phyloP scores from a whole-genome alignment of 1,140 invertebrate species.

The Elysia chlorotica region DNA sequence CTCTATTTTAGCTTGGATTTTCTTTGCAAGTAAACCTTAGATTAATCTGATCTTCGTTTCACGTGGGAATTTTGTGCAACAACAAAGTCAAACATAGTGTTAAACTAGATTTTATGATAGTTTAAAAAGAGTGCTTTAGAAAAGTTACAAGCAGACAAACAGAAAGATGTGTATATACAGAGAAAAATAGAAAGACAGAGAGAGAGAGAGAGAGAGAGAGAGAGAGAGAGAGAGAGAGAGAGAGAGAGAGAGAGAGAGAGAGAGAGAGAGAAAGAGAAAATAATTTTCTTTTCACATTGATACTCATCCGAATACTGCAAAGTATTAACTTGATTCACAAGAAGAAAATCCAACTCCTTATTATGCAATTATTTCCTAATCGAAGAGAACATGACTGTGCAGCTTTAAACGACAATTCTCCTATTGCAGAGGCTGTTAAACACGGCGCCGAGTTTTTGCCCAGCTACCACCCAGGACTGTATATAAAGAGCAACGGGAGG shows the following conservation, averaged over 20 bases:
- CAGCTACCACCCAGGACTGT: conserved; percentile 21
- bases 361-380: too few relatives aligned
- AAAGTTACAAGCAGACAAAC: background rate
- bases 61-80: too few relatives aligned
- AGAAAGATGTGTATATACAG: background rate
- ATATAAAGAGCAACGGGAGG: conserved; percentile 2
- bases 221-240: conserved; percentile 1
- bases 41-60: too few relatives aligned
- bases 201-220: conserved; percentile 2
- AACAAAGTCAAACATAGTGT: too few relatives aligned
- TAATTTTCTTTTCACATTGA: background rate
- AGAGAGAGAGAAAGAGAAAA: background rate
- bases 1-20: too few relatives aligned
- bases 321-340: background rate
- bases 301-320: background rate
- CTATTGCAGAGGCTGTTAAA: too few relatives aligned
- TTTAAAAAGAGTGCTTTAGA: too few relatives aligned
- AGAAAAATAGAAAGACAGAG: background rate
- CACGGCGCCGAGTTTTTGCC: conserved; percentile 8
- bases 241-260: conserved; percentile 1
- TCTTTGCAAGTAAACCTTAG: too few relatives aligned
- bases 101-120: too few relatives aligned
- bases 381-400: too few relatives aligned
- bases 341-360: background rate
- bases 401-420: too few relatives aligned